Evolutionary conservation across 2,888 invertebrate genomes (phyloP), one percentile per base, ranked within the genome.

Genomic region (Drosophila peninsularis): DNA sequence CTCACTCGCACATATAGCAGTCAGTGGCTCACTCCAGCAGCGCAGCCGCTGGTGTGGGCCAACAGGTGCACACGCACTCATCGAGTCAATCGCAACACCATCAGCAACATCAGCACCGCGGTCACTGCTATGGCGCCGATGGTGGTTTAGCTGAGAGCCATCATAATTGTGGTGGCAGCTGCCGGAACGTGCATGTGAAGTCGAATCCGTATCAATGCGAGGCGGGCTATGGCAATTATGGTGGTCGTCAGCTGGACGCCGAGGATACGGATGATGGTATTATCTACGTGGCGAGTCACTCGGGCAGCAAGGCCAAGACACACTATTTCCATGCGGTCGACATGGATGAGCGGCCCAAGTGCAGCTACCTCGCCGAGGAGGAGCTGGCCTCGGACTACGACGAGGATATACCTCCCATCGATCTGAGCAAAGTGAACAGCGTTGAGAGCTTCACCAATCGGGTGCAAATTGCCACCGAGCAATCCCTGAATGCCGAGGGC

Each of bases 1-100:
- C 92, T 1, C 92, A 92, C 68, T 92, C 92, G 54, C 92, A 92
- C 78, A 92, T 92, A 90, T 92, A 93, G 92, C 92, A 93, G 86
- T 91, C 92, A 91, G 90, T 91, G 78, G 90, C 90, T 82, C 91
- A 92, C 85, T 90, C 90, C 67, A 86, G 88, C 70, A 91, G 92
- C 80, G 90, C 84, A 47, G 71, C 79, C 63, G 91, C 91, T 60
- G 88, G 90, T 9, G 82, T 81, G 72, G 88, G 90, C 66, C 88
- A 85, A 37, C 80, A 80, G 36, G 17, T 54, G 36, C 56, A 62
- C 27, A 45, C 64, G 13, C 74, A 82, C 14, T 61, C 83, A 13
- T 47, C 64, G 30, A 79, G 66, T 7, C 77, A 73, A 11, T 39
- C 70, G 32, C 90, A 91, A 19, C 82, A 90, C 11, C 61, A 50